Evolutionary conservation across 2,797 vertebrate species (phyloP).

Genomic region (Helostoma temminkii): DNA sequence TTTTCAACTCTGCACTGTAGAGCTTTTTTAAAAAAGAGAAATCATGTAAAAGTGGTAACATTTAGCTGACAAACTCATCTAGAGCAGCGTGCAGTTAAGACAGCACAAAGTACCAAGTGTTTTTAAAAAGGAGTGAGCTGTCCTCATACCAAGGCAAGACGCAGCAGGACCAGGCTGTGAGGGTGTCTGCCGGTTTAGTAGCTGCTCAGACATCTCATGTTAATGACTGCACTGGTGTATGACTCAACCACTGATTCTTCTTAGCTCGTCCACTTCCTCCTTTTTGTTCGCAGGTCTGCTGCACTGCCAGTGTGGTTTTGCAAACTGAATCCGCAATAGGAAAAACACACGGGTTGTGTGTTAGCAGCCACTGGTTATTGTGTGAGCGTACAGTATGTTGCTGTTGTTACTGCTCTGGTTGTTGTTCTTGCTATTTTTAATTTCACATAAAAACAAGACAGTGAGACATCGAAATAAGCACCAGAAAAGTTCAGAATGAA

Average conservation of each 20-base stretch:
- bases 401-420: background rate
- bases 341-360: constrained; percentile 4
- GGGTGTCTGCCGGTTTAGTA: constrained; percentile 20
- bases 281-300: constrained; percentile 50
- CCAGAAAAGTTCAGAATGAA: background rate
- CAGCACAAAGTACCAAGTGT: constrained; percentile 23
- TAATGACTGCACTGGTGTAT: constrained; percentile 65
- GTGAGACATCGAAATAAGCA: background rate
- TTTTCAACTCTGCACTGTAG: no score
- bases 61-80: background rate
- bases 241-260: constrained; percentile 67
- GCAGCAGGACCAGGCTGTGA: constrained; percentile 48
- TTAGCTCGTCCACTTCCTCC: constrained; percentile 61
- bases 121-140: constrained; percentile 42
- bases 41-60: background rate
- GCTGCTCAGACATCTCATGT: constrained; percentile 39
- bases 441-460: background rate
- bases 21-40: background rate
- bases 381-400: background rate
- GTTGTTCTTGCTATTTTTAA: background rate
- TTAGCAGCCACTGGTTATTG: background rate
- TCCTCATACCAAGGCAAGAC: constrained; percentile 68
- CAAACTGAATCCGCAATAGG: constrained; percentile 2
- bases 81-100: constrained; percentile 9
- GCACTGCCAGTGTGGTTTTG: background rate